Percentiles rank a stretch among this genome's conserved stretches.
Evolutionary conservation across 2,113 vertebrate species (phyloP).

Genomic region (Datnioides undecimradiatus): DNA sequence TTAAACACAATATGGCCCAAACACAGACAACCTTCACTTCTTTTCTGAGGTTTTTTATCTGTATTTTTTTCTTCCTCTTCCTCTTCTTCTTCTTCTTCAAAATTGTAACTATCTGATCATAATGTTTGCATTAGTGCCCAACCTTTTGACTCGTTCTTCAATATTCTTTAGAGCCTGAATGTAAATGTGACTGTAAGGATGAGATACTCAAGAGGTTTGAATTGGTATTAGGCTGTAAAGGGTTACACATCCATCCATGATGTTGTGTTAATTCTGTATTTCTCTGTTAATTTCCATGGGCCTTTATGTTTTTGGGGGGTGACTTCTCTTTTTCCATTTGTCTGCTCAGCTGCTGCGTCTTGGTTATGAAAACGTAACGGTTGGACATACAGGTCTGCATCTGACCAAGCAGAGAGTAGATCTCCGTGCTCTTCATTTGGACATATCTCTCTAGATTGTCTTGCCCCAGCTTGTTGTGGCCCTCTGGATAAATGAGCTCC

Average conservation of each 20-base stretch:
- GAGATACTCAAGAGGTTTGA: conserved; percentile 31
- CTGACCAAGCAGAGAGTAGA: conserved; percentile 67
- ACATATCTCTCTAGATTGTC: conserved; percentile 26
- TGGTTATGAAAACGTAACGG: conserved; percentile 54
- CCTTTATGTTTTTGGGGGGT: conserved; percentile 44
- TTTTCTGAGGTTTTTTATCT: neutral
- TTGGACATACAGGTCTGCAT: conserved; percentile 59
- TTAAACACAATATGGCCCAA: neutral
- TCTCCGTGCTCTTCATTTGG: conserved; percentile 59
- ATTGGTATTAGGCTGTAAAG: conserved; percentile 37
- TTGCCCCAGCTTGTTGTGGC: neutral
- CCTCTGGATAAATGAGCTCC: conserved; percentile 66
- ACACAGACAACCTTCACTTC: neutral
- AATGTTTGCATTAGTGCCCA: neutral
- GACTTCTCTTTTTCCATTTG: conserved; percentile 56
- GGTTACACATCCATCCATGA: conserved; percentile 25
- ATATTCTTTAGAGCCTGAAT: conserved; percentile 5
- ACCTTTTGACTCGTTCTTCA: conserved; percentile 5
- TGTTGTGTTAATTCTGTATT: conserved; percentile 35
- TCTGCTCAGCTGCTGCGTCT: conserved; percentile 55
- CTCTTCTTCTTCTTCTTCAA: neutral
- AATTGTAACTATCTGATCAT: neutral
- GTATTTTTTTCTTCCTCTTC: neutral
- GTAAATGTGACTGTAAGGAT: neutral
- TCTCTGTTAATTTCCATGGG: conserved; percentile 41